Percentiles rank a stretch among this genome's conserved stretches.
Conservation (phyloP, 2,113 vertebrate genomes). For the Phylloscopus whistleri region DNA sequence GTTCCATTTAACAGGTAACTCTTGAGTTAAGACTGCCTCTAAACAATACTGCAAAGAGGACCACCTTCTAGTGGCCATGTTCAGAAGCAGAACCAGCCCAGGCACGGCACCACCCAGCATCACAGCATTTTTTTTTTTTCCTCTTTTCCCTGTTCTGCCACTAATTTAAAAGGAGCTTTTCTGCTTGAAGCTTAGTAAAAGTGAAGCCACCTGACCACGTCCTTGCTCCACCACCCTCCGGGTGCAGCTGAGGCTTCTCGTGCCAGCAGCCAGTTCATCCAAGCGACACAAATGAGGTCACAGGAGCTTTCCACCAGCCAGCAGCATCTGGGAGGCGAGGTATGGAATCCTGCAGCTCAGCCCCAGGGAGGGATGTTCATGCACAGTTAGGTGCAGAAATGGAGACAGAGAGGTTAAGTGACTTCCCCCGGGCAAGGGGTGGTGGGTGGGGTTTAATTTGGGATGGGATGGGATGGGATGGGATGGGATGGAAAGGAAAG, state of each 20-base stretch:
- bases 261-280: background rate
- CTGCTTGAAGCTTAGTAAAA: background rate
- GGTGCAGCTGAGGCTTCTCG: background rate
- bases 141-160: background rate
- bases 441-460: background rate
- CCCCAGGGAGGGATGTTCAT: background rate
- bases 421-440: background rate
- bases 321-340: background rate
- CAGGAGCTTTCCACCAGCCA: background rate
- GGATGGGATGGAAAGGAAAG: too few relatives aligned
- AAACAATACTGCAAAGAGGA: background rate
- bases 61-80: background rate
- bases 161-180: background rate
- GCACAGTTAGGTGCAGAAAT: background rate
- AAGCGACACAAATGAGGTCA: background rate
- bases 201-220: background rate
- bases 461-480: background rate
- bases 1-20: background rate
- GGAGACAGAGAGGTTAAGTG: conserved; percentile 36
- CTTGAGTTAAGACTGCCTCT: background rate
- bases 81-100: background rate
- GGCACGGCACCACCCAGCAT: background rate
- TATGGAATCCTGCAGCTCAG: background rate
- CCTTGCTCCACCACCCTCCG: background rate
- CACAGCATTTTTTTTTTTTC: background rate